Evolutionary conservation across 2,888 invertebrate species (phyloP).

Genomic region (Drosophila anceps): DNA sequence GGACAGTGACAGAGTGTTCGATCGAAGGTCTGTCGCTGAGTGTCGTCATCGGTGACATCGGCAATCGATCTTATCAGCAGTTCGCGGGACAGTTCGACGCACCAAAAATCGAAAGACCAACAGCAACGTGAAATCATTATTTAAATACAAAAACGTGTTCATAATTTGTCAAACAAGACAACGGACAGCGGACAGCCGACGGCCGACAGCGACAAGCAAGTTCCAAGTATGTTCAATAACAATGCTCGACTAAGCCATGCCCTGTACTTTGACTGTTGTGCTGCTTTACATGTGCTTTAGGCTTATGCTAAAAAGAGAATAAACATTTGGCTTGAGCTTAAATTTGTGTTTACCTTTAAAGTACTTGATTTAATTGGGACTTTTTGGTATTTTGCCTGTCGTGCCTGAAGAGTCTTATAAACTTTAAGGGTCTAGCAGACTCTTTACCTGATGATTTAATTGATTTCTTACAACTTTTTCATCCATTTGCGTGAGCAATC

Average conservation of each 20-base stretch:
- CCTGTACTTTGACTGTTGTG: not conserved
- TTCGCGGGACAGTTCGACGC: conserved; percentile 45
- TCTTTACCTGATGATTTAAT: not conserved
- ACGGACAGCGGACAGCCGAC: conserved; percentile 3
- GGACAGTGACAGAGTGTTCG: conserved; percentile 12
- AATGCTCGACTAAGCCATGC: conserved; percentile 17
- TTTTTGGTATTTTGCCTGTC: no score
- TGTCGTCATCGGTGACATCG: conserved; percentile 30
- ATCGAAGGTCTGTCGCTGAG: conserved; percentile 31
- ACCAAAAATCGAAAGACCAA: conserved; percentile 43
- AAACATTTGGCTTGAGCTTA: not conserved
- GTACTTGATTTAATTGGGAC: no score
- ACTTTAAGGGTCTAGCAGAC: no score
- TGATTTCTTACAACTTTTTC: no score
- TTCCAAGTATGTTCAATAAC: not conserved
- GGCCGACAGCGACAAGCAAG: conserved; percentile 20
- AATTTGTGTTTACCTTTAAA: not conserved
- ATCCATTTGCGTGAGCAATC: no score
- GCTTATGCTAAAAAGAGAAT: not conserved
- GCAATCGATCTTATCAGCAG: conserved; percentile 56
- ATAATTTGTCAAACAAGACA: conserved; percentile 63
- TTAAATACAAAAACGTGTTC: conserved; percentile 62
- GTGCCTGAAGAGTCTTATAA: no score
- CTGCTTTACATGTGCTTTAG: not conserved
- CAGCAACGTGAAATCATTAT: conserved; percentile 38